Conservation (phyloP, 2,113 vertebrate species). For the Campylorhamphus procurvoides region DNA sequence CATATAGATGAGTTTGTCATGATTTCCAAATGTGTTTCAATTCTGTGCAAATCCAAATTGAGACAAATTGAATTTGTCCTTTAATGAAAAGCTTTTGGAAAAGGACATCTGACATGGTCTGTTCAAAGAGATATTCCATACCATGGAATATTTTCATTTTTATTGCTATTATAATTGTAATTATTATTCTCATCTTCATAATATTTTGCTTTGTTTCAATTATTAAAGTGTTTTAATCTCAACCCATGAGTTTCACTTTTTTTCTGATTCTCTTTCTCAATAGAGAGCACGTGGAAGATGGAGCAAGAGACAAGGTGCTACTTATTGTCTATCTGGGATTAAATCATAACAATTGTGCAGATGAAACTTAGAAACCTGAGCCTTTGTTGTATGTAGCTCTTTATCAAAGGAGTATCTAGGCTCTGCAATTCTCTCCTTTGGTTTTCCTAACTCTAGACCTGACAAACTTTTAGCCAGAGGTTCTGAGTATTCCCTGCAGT, state of each 20-base stretch:
- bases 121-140: neutral
- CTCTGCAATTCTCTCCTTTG: neutral
- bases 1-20: accelerated
- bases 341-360: neutral
- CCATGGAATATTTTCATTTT: neutral
- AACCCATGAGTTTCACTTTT: neutral
- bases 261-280: neutral
- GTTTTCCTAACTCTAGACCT: neutral
- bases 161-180: neutral
- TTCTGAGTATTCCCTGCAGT: neutral
- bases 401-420: neutral
- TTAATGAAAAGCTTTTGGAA: neutral
- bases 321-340: neutral
- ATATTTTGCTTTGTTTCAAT: neutral
- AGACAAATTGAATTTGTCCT: neutral
- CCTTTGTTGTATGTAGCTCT: neutral
- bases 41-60: neutral
- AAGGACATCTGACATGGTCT: neutral
- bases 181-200: neutral
- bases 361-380: neutral
- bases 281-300: neutral
- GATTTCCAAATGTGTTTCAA: neutral
- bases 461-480: neutral
- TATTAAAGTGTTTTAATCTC: neutral
- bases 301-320: neutral